phyloP scores from a whole-genome alignment of 2,113 vertebrate species.

The Steatornis caripensis region DNA sequence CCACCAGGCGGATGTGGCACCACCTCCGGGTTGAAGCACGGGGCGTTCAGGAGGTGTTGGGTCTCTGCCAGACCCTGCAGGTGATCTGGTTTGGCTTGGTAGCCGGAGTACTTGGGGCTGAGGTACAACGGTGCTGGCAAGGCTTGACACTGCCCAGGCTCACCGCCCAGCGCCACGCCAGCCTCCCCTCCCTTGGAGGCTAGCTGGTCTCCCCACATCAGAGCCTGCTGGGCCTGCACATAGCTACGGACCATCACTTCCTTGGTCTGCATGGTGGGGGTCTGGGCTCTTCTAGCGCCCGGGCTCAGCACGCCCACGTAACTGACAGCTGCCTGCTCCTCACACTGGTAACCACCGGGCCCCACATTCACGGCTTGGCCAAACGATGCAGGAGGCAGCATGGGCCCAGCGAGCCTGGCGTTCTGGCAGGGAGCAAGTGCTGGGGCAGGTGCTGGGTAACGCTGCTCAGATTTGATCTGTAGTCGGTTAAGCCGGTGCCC shows the following conservation, averaged over 20 bases:
- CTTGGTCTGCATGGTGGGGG: slow-evolving; percentile 86
- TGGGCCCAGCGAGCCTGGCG: slow-evolving; percentile 46
- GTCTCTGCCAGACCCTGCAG: neutral
- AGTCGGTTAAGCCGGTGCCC: slow-evolving; percentile 54
- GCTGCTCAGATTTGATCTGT: slow-evolving; percentile 90
- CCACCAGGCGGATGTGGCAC: slow-evolving; percentile 79
- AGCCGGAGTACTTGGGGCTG: slow-evolving; percentile 57
- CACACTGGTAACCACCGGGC: slow-evolving; percentile 62
- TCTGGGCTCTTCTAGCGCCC: slow-evolving; percentile 66
- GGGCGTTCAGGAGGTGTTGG: slow-evolving; percentile 72
- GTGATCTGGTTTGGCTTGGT: neutral
- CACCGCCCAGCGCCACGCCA: slow-evolving; percentile 44
- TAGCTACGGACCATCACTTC: slow-evolving; percentile 93
- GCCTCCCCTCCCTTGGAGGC: slow-evolving; percentile 2
- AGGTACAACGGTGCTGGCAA: slow-evolving; percentile 65
- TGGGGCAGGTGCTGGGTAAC: slow-evolving; percentile 75
- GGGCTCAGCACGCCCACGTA: slow-evolving; percentile 59
- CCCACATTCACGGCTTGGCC: slow-evolving; percentile 42
- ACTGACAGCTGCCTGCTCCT: slow-evolving; percentile 45
- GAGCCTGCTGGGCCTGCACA: slow-evolving; percentile 92
- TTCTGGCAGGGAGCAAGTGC: slow-evolving; percentile 79
- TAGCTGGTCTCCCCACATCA: slow-evolving; percentile 86
- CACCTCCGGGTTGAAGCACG: slow-evolving; percentile 78
- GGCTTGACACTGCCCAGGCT: slow-evolving; percentile 67
- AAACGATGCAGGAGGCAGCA: slow-evolving; percentile 46